Evolutionary conservation across 2,797 vertebrate species (phyloP).

Genomic region (Petrocephalus schoutedeni): DNA sequence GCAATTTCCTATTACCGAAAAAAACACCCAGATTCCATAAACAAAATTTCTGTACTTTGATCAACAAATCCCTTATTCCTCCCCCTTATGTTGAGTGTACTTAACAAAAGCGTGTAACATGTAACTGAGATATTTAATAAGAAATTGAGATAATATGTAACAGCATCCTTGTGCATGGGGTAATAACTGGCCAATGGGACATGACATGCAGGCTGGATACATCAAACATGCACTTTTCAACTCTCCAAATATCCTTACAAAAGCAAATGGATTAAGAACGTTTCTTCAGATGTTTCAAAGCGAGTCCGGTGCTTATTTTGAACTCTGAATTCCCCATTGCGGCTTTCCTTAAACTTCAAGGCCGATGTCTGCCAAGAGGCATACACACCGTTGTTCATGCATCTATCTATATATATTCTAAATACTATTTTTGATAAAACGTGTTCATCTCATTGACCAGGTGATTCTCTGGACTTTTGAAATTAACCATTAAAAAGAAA

Average conservation of each 20-base stretch:
- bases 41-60: neutral
- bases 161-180: neutral
- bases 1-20: neutral
- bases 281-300: constrained; percentile 12
- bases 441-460: neutral
- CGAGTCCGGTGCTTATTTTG: neutral
- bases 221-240: constrained; percentile 1
- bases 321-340: neutral
- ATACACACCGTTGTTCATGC: neutral
- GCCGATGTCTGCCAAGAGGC: neutral
- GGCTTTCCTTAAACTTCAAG: neutral
- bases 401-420: constrained; percentile 7
- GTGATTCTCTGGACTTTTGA: neutral
- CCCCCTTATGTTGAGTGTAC: neutral
- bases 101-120: neutral
- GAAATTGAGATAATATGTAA: neutral
- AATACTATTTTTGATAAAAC: constrained; percentile 14
- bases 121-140: neutral
- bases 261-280: constrained; percentile 9
- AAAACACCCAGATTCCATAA: neutral
- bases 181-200: neutral
- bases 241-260: constrained; percentile 3
- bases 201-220: neutral
- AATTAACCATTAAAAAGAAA: neutral
- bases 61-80: neutral